These are phyloP conservation scores for Ictidomys tridecemlineatus DNA, from an alignment of 2,113 vertebrate genomes.

Conservation along the genomic window DNA sequence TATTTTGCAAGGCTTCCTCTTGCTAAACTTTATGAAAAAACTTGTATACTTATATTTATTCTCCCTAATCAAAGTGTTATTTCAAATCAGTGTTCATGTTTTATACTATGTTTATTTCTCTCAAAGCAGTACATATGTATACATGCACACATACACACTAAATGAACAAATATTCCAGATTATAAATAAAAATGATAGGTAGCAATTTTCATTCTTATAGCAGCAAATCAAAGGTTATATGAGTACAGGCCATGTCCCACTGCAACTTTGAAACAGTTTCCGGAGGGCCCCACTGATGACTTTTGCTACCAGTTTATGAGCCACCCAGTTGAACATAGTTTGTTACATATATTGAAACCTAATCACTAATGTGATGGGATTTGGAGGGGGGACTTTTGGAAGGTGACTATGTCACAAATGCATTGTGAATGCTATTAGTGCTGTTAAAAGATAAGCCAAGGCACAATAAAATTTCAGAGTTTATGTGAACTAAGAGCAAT, in stretches of 20 bases:
- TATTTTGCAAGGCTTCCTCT: neutral
- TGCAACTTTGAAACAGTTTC: neutral
- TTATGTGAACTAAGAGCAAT: neutral
- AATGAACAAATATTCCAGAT: neutral
- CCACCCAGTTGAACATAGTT: no score
- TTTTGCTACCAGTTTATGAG: neutral
- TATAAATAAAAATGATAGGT: neutral
- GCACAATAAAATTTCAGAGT: neutral
- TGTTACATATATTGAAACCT: neutral
- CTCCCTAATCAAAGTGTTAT: neutral
- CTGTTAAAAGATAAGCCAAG: neutral
- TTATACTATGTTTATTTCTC: conserved; percentile 2
- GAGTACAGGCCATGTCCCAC: neutral
- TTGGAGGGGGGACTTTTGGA: neutral
- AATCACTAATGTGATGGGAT: neutral
- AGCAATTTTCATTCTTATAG: neutral
- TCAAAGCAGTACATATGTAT: neutral
- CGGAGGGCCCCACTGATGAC: neutral
- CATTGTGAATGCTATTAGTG: neutral
- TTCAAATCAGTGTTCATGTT: neutral
- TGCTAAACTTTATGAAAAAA: neutral
- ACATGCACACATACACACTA: neutral
- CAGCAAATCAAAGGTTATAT: neutral
- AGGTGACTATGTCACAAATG: neutral
- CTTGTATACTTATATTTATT: neutral